Evolutionary conservation across 2,797 vertebrate genomes (phyloP).

Genomic region (Alfaro cultratus): DNA sequence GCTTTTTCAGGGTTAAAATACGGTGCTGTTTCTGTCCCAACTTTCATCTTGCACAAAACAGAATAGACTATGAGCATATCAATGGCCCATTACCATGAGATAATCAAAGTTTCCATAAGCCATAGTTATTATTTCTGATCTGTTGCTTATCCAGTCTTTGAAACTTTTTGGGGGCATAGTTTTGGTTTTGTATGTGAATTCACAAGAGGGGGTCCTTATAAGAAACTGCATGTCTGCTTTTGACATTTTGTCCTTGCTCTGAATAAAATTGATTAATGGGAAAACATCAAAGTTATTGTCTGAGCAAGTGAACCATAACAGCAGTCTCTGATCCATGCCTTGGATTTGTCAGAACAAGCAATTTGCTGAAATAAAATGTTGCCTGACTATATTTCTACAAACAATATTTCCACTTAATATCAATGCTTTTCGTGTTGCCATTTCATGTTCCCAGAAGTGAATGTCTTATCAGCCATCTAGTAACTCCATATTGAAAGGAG

Average conservation of each 20-base stretch:
- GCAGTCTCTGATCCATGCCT: not conserved
- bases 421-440: not conserved
- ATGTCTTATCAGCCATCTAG: not conserved
- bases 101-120: not conserved
- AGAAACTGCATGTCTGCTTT: conserved; percentile 1
- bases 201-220: not conserved
- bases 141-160: conserved; percentile 2
- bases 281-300: conserved; percentile 14
- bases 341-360: conserved; percentile 3
- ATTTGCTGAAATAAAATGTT: not conserved
- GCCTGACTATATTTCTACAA: not conserved
- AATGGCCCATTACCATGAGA: not conserved
- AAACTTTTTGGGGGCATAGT: not conserved
- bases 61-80: not conserved
- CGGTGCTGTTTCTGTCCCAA: not conserved
- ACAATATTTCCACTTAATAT: not conserved
- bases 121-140: not conserved
- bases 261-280: not conserved
- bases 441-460: not conserved
- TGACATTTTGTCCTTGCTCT: conserved; percentile 4
- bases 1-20: not conserved
- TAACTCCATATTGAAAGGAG: not conserved
- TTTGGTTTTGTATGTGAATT: not conserved
- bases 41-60: not conserved
- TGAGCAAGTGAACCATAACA: conserved; percentile 1